Evolutionary conservation across 2,113 vertebrate genomes (phyloP), one percentile per base, ranked within the genome.

Genomic region (Python bivittatus): DNA sequence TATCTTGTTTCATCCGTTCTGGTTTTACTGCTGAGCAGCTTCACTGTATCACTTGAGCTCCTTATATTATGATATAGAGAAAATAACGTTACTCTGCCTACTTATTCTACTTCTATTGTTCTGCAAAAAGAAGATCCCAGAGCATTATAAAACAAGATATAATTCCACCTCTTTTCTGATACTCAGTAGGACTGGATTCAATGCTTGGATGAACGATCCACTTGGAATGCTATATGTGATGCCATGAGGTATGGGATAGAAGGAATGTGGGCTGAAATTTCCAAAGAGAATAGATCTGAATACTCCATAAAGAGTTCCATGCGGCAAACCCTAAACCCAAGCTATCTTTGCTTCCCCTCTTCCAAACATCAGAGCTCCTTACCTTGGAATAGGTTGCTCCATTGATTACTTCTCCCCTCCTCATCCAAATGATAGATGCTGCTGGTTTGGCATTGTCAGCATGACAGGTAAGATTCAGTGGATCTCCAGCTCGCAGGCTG

Each of bases 341-440:
- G 10, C 1, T 9, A 17, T 91, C 15, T 60, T 0, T 15, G 0
- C 3, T 11, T 42, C 9, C 10, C 42, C 15, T 8, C 25, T 72
- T 42, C 33, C 61, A 42, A 27, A 42, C 83, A 53, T 3, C 23
- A 84, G 90, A 29, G 87, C 97, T 96, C 92, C 98, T 98, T 98
- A 99, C 99, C 99, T 99, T 99, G 95, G 99, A 99, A 97, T 99
- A 99, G 96, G 98, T 99, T 96, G 99, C 99, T 93, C 99, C 99
- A 0, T 99, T 99, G 92, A 99, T 98, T 94, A 99, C 99, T 93
- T 99, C 98, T 94, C 98, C 98, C 54, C 98, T 98, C 64, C 98
- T 92, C 95, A 99, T 97, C 99, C 99, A 99, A 97, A 99, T 98
- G 97, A 99, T 99, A 85, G 99, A 99, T 54, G 99, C 99, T 0